phyloP scores from a whole-genome alignment of 2,888 invertebrate species.

The Epistrophe grossulariae region DNA sequence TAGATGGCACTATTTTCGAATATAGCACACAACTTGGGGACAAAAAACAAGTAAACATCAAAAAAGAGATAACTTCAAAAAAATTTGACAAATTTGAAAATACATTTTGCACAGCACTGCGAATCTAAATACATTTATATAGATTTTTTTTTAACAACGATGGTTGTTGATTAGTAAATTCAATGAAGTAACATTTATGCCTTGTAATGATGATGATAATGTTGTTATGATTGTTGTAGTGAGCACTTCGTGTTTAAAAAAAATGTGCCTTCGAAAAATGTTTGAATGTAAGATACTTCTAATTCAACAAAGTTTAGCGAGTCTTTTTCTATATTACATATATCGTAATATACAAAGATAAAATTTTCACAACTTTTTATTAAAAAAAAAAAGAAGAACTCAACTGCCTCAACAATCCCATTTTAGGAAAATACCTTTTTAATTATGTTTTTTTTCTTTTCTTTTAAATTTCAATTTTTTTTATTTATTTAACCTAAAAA shows the following conservation, averaged over 20 bases:
- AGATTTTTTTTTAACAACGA: neutral
- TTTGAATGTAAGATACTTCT: neutral
- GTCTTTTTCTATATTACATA: neutral
- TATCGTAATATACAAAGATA: neutral
- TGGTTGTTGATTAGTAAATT: neutral
- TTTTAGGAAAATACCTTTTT: neutral
- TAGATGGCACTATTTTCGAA: too few species aligned
- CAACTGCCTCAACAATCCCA: constrained; percentile 36
- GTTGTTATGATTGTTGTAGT: neutral
- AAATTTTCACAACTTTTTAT: neutral
- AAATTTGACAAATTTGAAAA: neutral
- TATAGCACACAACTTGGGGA: too few species aligned
- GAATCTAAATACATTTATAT: neutral
- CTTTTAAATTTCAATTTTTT: neutral
- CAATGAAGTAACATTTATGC: neutral
- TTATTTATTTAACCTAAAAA: constrained; percentile 11
- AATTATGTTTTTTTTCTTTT: neutral
- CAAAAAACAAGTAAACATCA: too few species aligned
- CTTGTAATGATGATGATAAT: constrained; percentile 10
- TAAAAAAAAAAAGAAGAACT: neutral
- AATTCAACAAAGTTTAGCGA: neutral
- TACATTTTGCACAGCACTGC: neutral
- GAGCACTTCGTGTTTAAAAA: neutral
- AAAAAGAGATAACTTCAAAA: too few species aligned
- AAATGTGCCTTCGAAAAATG: neutral